Base-by-base conservation (phyloP, 2,888 invertebrate genomes). In the Cosmia trapezina region DNA sequence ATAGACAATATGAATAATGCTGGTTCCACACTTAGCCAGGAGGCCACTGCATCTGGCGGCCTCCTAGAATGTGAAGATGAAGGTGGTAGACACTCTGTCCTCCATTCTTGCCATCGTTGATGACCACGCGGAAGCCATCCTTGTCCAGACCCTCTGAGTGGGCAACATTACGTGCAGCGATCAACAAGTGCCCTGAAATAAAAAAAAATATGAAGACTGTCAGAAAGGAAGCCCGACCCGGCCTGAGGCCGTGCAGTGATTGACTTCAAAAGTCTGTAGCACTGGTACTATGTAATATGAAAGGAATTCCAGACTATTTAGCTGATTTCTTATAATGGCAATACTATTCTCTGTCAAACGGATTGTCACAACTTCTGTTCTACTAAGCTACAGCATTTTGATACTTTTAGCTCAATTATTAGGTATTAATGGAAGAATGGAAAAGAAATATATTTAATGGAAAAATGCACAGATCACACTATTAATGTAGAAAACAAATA, bases 21-120 rank as follows among this genome's bases (percentile, higher is more conserved):
- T n/a, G 41, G n/a, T 57, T 41, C 43, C 12, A 45, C 19, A 41
- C 19, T 97, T 98, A 99, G 82, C 99, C 99, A 57, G 99, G 99
- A 19, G 99, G 99, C 99, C 99, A 99, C 47, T 97, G 95, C 97
- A 99, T 96, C 96, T 99, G 99, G 51, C 99, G 97, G 14, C 99
- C 99, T 62, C 99, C 99, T 59, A 99, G 95, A 82, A 99, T 98
- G 91, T 99, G 99, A 56, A 99, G 93, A 93, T 99, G 99, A 67
- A 99, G 96, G 92, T 99, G 99, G 92, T 98, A 99, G 5, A 99
- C 99, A 51, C 98, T 98, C 91, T 99, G 99, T 2, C 98, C 98
- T 2, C 99, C 99, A 88, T 99, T 95, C 85, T 97, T 97, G 0
- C 99, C 99, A 92, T 99, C 98, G 90, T 99, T 99, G 67, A 99